Base-by-base conservation (phyloP, 2,888 invertebrate species). In the Notodonta dromedarius region DNA sequence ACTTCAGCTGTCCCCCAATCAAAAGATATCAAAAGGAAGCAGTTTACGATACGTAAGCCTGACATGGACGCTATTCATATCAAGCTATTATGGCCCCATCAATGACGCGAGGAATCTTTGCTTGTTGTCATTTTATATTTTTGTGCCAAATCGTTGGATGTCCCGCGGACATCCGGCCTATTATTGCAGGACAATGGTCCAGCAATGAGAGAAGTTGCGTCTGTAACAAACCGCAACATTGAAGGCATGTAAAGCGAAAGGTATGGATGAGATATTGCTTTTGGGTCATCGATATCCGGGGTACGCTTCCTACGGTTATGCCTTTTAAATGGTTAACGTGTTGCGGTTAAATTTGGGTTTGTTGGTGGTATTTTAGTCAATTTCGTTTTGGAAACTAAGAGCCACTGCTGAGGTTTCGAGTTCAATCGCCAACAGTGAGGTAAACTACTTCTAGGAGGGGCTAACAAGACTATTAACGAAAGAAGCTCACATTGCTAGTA, bases 111-210 rank as follows among this genome's bases (percentile, higher is more conserved):
- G 79, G 75, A 88, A 85, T 82, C 79, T 80, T 77, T 89, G 88
- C 91, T 91, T 90, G 86, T 87, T 90, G 87, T 87, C 89, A 84
- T 89, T 86, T 56, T 88, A 83, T 89, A 79, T 84, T 83, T 83
- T 86, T 83, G 83, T 82, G 82, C 77, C 77, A 78, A 81, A 79
- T 77, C 80, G 76, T 73, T 67, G 74, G 80, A 82, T 82, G 80
- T 82, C 79, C 79, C 79, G 73, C 67, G 81, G 83, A 89, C 89
- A 86, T 91, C 90, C 90, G 90, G 89, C 73, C 70, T 68, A 82
- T 88, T 87, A 83, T 87, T 54, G 58, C 55, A 59, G 55, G 60
- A 85, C 85, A 86, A 83, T 78, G 62, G 74, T 53, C 67, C 63
- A 73, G 73, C 74, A 69, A 67, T 66, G 74, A 77, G 79, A 79